Percentiles rank a stretch among this genome's conserved stretches.
These are phyloP conservation scores for Alcedo quadribrachys DNA, from an alignment of 2,797 vertebrate species.

Conservation along the genomic window DNA sequence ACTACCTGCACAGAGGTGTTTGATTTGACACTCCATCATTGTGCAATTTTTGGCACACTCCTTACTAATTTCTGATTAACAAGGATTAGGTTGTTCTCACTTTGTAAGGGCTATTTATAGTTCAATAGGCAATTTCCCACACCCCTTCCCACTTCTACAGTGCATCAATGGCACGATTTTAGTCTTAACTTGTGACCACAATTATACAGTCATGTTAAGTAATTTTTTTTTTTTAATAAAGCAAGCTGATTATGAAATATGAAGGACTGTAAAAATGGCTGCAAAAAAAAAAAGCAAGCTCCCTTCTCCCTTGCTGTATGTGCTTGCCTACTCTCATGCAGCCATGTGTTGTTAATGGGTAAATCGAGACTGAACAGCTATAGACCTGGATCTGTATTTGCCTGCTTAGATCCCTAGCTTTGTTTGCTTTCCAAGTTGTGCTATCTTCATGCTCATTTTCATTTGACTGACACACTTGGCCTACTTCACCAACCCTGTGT, in stretches of 20 bases:
- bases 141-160: background rate
- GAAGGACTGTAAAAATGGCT: background rate
- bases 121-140: conserved; percentile 14
- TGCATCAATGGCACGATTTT: conserved; percentile 50
- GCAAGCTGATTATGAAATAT: conserved; percentile 12
- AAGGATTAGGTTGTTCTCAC: conserved; percentile 69
- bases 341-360: background rate
- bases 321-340: background rate
- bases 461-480: background rate
- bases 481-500: background rate
- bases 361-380: background rate
- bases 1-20: conserved; percentile 23
- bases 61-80: conserved; percentile 53
- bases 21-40: background rate
- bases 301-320: background rate
- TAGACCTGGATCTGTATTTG: background rate
- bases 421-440: background rate
- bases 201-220: conserved; percentile 16
- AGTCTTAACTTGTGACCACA: background rate
- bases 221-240: background rate
- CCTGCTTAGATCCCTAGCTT: background rate
- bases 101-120: conserved; percentile 60
- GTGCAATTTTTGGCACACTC: conserved; percentile 32
- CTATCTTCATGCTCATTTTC: background rate
- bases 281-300: background rate